These are phyloP conservation scores for Prunella strophiata DNA, from an alignment of 2,797 vertebrate species.

Conservation along the genomic window DNA sequence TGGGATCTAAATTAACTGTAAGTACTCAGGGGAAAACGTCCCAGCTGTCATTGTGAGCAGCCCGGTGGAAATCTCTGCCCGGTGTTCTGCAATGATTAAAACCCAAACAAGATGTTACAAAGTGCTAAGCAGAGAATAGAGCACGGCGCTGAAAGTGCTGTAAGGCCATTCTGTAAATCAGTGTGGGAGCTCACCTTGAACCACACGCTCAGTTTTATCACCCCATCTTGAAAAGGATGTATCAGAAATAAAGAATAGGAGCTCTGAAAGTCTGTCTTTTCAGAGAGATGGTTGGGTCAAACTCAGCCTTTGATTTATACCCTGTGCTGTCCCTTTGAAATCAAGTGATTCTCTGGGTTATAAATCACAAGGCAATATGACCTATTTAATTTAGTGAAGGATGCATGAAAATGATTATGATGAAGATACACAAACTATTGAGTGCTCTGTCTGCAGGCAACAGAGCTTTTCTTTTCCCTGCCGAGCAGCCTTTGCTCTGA, in stretches of 20 bases:
- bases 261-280: neutral
- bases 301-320: constrained; percentile 36
- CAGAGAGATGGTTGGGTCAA: constrained; percentile 19
- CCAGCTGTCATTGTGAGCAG: constrained; percentile 17
- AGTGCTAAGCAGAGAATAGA: constrained; percentile 3
- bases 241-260: constrained; percentile 43
- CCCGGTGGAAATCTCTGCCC: neutral
- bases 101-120: constrained; percentile 35
- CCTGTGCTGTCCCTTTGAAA: constrained; percentile 30
- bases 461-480: neutral
- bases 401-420: neutral
- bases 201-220: neutral
- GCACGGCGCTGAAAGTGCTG: neutral
- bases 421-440: neutral
- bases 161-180: constrained; percentile 6
- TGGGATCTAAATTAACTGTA: constrained; percentile 69
- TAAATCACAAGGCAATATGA: neutral
- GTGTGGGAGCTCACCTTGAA: constrained; percentile 49
- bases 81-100: constrained; percentile 9
- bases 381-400: constrained; percentile 41
- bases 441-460: neutral
- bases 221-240: neutral
- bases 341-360: neutral
- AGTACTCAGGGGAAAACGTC: constrained; percentile 23
- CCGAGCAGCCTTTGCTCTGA: neutral